These are phyloP conservation scores for roundworm (Caenorhabditis elegans) DNA, from an alignment of 1,140 invertebrate genomes.

Conservation along the genomic window WBcel235 BX284604.4:10211001-10211500, in stretches of 20 bases:
- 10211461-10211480: neutral
- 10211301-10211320: slow-evolving; percentile 19
- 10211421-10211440: neutral
- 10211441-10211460: neutral
- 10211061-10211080: no score
- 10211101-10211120: no score
- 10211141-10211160: neutral
- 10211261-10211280: neutral
- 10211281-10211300: neutral
- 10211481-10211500: neutral
- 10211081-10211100: no score
- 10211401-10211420: neutral
- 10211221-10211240: slow-evolving; percentile 15
- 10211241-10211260: neutral
- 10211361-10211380: neutral
- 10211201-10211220: neutral
- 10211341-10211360: neutral
- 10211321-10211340: neutral
- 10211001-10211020: no score
- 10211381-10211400: neutral
- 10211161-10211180: neutral
- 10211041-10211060: no score
- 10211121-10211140: neutral
- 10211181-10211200: neutral
- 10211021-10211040: no score